Conservation (phyloP, 2,113 vertebrate genomes). For the Penelope pileata region DNA sequence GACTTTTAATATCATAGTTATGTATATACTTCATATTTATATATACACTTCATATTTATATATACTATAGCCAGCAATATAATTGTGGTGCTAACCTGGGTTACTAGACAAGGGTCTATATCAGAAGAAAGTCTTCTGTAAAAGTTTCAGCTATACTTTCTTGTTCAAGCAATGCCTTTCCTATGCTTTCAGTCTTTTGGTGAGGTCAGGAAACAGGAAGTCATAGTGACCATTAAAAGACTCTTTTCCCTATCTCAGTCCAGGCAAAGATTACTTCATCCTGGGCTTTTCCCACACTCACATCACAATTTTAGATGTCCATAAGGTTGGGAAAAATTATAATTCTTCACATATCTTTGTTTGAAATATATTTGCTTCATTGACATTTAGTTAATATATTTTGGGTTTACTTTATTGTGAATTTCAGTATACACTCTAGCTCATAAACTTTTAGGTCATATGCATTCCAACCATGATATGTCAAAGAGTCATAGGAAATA, state of each 20-base stretch:
- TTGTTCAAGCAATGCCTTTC: not conserved
- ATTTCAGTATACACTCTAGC: not conserved
- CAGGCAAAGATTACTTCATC: not conserved
- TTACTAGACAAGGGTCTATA: not conserved
- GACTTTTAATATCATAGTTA: not conserved
- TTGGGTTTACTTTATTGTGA: not conserved
- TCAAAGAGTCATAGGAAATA: not conserved
- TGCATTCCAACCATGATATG: not conserved
- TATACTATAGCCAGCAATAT: rapidly evolving
- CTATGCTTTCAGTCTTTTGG: not conserved
- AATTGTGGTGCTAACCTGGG: not conserved
- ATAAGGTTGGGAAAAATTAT: not conserved
- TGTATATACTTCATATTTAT: not conserved
- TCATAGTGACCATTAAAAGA: not conserved
- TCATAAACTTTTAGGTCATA: not conserved
- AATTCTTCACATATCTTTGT: not conserved
- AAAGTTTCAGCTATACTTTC: not conserved
- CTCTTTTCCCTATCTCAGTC: not conserved
- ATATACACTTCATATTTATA: not conserved
- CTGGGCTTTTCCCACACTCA: not conserved
- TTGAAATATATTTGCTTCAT: not conserved
- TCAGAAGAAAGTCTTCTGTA: not conserved
- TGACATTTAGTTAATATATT: not conserved
- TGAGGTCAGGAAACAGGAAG: not conserved
- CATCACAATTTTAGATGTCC: not conserved